Evolutionary conservation across 2,888 invertebrate species (phyloP), one percentile per base, ranked within the genome.

Genomic region (Oegoconia quadripuncta): DNA sequence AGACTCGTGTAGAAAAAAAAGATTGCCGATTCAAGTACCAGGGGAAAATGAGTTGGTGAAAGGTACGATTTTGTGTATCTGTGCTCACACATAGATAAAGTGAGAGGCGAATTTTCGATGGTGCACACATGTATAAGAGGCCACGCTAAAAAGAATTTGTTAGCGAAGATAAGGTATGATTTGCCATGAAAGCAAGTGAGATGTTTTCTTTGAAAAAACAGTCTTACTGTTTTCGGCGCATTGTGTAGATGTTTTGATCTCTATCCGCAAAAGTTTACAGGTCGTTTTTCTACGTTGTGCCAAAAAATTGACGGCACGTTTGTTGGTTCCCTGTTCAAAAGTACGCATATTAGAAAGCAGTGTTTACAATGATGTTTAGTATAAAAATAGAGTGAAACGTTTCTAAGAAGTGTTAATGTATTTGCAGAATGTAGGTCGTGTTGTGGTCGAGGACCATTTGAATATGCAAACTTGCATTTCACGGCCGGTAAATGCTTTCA

Each of bases 11-110:
- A 61, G 72, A 79, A 80, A 80, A 77, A 76, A 78, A 74, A 69
- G 50, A 52, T 37, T 28, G 33, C 64, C 61, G 60, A 40, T 50
- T 45, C 40, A 52, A 46, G 74, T 84, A 83, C 83, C 72, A 83
- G 83, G 84, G 57, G 70, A 75, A 64, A 70, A 86, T 74, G 56
- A 74, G 58, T 63, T 63, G 73, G 76, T 76, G 78, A 80, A 76
- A 83, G 80, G 82, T 79, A 47, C 59, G 53, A 52, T 64, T 69
- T 67, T 44, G 56, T 52, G 42, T 47, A 41, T 54, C 41, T 30
- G 41, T 52, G 50, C 42, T 32, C 39, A 42, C 35, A 41, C 42
- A 40, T 13, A 27, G 16, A 31, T 34, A 39, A 48, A 50, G 65
- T 65, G 72, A 65, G 65, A 73, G 68, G 66, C 55, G 57, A 59